These are phyloP conservation scores for Leuciscus waleckii DNA, from an alignment of 2,797 vertebrate species.

Conservation along the genomic window DNA sequence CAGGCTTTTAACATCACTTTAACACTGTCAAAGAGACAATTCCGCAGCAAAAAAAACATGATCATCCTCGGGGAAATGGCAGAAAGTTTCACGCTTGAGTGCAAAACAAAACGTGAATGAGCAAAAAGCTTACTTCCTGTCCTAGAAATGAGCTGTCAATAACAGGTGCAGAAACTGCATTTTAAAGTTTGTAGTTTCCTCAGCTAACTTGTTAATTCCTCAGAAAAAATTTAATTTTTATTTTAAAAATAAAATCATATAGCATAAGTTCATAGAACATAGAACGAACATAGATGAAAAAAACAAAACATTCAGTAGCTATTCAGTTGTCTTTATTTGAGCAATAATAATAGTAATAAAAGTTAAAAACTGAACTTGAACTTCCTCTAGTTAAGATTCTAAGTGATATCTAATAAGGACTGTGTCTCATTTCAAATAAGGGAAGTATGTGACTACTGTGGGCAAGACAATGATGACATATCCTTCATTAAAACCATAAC, in stretches of 20 bases:
- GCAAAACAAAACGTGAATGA: slow-evolving; percentile 10
- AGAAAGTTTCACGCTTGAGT: neutral
- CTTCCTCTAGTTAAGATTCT: neutral
- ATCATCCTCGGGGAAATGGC: neutral
- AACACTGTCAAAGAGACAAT: neutral
- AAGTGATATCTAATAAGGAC: neutral
- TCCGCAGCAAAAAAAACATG: neutral
- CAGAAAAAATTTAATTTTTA: neutral
- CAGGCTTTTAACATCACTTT: neutral
- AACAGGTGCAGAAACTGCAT: slow-evolving; percentile 43
- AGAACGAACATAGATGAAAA: neutral
- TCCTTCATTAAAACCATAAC: neutral
- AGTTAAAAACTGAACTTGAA: neutral
- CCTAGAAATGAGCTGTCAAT: slow-evolving; percentile 20
- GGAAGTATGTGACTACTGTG: neutral
- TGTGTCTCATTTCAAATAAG: neutral
- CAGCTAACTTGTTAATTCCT: no score
- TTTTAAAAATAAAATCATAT: neutral
- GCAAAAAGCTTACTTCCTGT: slow-evolving; percentile 52
- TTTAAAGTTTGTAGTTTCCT: neutral
- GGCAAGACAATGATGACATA: neutral
- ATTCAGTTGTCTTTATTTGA: neutral
- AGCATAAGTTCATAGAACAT: neutral
- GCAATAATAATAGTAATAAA: neutral
- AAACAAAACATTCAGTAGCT: neutral